Base-by-base conservation (phyloP, 2,113 vertebrate species). In the Rissa tridactyla region DNA sequence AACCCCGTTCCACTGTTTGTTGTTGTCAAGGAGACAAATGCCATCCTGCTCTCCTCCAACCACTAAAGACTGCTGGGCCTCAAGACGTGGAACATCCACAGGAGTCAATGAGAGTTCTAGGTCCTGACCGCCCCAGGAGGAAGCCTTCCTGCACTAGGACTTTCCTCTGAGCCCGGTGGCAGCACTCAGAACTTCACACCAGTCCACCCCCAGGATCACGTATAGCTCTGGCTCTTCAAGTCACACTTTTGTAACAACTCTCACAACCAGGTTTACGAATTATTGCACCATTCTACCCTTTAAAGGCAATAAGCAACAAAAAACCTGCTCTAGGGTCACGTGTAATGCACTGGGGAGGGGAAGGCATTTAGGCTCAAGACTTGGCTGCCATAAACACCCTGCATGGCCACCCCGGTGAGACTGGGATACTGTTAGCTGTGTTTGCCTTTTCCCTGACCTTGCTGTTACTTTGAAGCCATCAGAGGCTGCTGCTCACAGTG, bases 381-480 rank as follows among this genome's bases (percentile, higher is more conserved):
- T 19, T 54, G 64, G 29, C 47, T 92, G 26, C 51, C 42, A 32
- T 19, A 42, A 85, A 21, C 60, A 60, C 38, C 38, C 58, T 23
- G 15, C 1, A 0, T 4, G 34, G 68, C 51, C 11, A 8, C 14
- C 2, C 5, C 0, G 2, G 34, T 65, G 76, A 55, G 64, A 13
- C 21, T 65, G 77, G 60, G 51, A 81, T 32, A 11, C 47, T 10
- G 8, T 44, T 70, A 36, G 66, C 20, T 49, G 7, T 26, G 44
- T 86, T 90, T 95, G 90, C 40, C 62, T 96, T 89, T 87, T 47
- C 76, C 40, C 14, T 92, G 92, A 94, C 96, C 95, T 97, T 96
- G 90, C 72, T 91, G 88, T 42, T 87, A 54, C 51, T 80, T 68
- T 23, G 65, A 79, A 77, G 82, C 38, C 66, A 77, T 52, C 79